A percentile compares a stretch with the other conserved stretches of the same genome.
These are phyloP conservation scores for Drosophila kokeensis DNA, from an alignment of 2,888 invertebrate species.

Conservation along the genomic window DNA sequence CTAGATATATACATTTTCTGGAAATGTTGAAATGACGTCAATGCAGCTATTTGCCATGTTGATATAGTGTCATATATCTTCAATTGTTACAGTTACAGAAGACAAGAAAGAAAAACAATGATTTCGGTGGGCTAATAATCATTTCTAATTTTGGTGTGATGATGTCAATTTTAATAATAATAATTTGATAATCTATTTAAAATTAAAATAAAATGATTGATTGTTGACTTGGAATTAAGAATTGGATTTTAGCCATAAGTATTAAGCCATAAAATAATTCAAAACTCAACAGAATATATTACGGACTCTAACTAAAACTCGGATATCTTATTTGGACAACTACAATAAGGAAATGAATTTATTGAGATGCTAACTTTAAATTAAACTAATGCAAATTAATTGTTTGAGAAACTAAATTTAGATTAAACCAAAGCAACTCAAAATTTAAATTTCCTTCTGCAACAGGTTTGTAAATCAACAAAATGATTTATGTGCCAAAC, in stretches of 20 bases:
- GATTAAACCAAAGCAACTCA: background rate
- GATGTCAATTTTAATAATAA: background rate
- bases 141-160: background rate
- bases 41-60: constrained; percentile 9
- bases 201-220: background rate
- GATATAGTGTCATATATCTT: constrained; percentile 7
- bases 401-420: background rate
- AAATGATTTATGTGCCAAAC: background rate
- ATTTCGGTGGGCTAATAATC: background rate
- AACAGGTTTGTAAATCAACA: background rate
- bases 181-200: background rate
- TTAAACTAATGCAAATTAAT: background rate
- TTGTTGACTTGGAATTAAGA: background rate
- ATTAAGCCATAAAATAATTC: background rate
- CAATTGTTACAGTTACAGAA: constrained; percentile 3
- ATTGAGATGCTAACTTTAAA: background rate
- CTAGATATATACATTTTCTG: constrained; percentile 31
- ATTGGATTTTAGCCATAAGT: background rate
- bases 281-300: accelerated
- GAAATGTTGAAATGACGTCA: constrained; percentile 37
- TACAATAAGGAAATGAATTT: background rate
- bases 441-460: background rate
- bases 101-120: background rate
- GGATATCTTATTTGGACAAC: background rate
- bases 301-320: background rate